Evolutionary conservation across 2,113 vertebrate species (phyloP).

Genomic region (Crotalus horridus): DNA sequence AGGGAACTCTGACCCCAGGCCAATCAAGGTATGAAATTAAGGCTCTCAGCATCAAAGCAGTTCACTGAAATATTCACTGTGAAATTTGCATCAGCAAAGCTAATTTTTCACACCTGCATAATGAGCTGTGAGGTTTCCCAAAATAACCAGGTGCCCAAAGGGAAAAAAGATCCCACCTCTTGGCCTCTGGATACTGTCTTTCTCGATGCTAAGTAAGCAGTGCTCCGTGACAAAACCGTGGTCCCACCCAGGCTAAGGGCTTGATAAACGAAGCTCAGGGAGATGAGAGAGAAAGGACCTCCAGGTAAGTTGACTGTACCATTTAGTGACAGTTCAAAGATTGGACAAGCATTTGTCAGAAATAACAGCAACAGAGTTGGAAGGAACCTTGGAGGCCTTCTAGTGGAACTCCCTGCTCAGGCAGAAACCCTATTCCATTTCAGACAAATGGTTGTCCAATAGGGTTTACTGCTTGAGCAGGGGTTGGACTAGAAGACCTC

Average conservation of each 20-base stretch:
- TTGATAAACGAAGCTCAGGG: neutral
- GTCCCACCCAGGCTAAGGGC: neutral
- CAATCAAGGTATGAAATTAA: neutral
- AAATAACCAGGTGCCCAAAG: conserved; percentile 4
- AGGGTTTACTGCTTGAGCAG: no score
- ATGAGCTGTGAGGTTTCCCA: conserved; percentile 11
- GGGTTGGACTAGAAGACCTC: no score
- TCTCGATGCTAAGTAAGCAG: neutral
- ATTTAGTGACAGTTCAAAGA: no score
- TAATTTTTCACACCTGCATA: conserved; percentile 25
- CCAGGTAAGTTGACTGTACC: no score
- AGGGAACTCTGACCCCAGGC: neutral
- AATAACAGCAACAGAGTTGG: no score
- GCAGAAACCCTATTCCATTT: no score
- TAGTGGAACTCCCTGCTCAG: no score
- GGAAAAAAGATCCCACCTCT: neutral
- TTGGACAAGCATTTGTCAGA: no score
- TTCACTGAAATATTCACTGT: conserved; percentile 18
- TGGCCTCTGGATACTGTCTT: neutral
- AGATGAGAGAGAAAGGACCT: neutral
- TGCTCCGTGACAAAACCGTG: neutral
- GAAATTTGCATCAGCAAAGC: conserved; percentile 2
- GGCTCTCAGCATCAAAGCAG: neutral
- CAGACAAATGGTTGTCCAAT: no score
- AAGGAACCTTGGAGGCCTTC: no score